Evolutionary conservation across 2,797 vertebrate species (phyloP), one percentile per base, ranked within the genome.

Genomic region (Takifugu rubripes): DNA sequence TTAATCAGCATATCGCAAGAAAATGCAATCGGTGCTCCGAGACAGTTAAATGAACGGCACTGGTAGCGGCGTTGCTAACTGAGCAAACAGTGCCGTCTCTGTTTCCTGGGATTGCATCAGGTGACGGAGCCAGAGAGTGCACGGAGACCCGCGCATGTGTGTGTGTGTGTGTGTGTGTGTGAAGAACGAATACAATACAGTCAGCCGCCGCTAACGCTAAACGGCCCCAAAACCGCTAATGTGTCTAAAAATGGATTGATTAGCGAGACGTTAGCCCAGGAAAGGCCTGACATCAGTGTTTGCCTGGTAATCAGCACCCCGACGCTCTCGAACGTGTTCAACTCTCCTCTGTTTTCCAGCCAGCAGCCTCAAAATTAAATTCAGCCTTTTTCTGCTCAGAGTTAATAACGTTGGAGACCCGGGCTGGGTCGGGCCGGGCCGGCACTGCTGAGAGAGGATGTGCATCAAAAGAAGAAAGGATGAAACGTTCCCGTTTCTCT

Each of bases 1-100:
- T 89, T 87, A 83, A 89, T 87, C 78, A 77, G 79, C 80, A 69
- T 82, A 74, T 78, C n/a, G 86, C 84, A 89, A 88, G 83, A 78
- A 79, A 83, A 79, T 4, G 87, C 80, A 89, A 89, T 82, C 72
- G 25, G 27, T 54, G 81, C 74, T 72, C 26, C 26, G 61, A 84
- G 83, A 84, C 80, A 42, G 60, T 67, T 84, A 78, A 84, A 85
- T 49, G 74, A 58, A 68, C 66, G 60, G 26, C 46, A 68, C 58
- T 67, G 72, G 64, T 76, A 67, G 26, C 72, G 78, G 70, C 47
- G 54, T 46, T 25, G 68, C 73, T 70, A 77, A 81, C 68, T 66
- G 72, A 66, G 61, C 64, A 81, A 77, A 75, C 64, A 66, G 53
- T 54, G 61, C 68, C 17, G 65, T 63, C 60, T 72, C 54, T 61